Base-by-base conservation (phyloP, 2,888 invertebrate species). In the Rapana venosa region DNA sequence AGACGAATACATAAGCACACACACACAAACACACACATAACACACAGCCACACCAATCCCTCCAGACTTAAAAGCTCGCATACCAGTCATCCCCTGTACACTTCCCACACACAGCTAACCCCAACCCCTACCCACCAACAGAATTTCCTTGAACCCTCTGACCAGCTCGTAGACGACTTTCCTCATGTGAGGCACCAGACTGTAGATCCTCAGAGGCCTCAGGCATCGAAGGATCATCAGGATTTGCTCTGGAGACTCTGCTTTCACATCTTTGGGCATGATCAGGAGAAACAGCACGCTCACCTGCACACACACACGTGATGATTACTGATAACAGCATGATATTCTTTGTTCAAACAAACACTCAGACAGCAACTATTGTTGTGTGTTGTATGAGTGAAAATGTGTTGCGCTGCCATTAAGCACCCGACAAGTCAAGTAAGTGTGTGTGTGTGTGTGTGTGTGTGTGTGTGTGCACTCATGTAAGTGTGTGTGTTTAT, bases 101-200 rank as follows among this genome's bases (percentile, higher is more conserved):
- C 47, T 47, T 47, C 8, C 47, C 2, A 47, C 47, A 47, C 47
- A 74, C 8, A 74, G 74, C 74, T 22, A n/a, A 74, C 30, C 26
- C 74, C 13, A 66, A 77, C 30, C 2, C 47, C 2, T 20, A 87
- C 96, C 95, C 96, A 99, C 99, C 96, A 99, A 97, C 88, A 99
- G 96, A 93, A 99, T 99, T 97, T 99, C 99, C 96, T 99, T 99
- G 97, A 99, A 99, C 58, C 99, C 99, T 93, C 99, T 97, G 95
- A 99, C 99, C 90, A 99, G 97, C 96, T 99, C 99, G 96, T 99
- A 99, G 89, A 99, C 99, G 35, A 99, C 99, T 97, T 99, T 98
- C 92, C 99, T 97, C 98, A 99, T 99, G 96, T 99, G 99, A 88
- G 99, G 99, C 61, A 99, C 99, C 89, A 99, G 97, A 58, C 99